Evolutionary conservation across 1,140 invertebrate genomes (phyloP), one percentile per base, ranked within the genome.

Genomic region (Drosophila orosa): DNA sequence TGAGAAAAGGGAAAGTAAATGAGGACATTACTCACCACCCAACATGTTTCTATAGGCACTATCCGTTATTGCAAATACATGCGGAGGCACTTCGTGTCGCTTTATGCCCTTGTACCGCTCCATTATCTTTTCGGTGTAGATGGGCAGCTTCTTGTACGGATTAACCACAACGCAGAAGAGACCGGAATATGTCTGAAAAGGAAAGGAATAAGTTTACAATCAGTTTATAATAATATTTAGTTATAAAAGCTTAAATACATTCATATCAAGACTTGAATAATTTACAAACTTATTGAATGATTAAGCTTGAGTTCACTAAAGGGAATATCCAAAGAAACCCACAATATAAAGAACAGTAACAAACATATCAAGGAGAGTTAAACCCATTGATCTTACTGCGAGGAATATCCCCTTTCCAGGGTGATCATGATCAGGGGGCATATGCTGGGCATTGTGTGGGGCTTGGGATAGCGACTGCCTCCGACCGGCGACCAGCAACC

Each of bases 31-130:
- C 91, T 94, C 95, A 99, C 98, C 98, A 97, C 99, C 98, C 74
- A 99, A 94, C 99, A 99, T 99, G 45, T 97, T 98, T 91, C 98
- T 95, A 93, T 99, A 99, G 40, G 99, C 98, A 59, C 96, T 98
- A 93, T 99, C 99, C 72, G 99, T 99, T 92, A 99, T 99, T 90
- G 99, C 98, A 93, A 99, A 99, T 44, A 99, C 98, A 93, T 99
- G 99, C 25, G 99, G 99, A 60, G 99, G 99, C 56, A 99, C 97
- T 94, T 99, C 98, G 94, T 99, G 98, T 82, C 98, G 93, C 93
- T 99, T 99, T 93, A 99, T 99, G 67, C 99, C 99, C 95, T 99
- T 99, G 94, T 99, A 99, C 92, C 98, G 94, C 92, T 99, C 99
- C 95, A 99, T 99, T 68, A 99, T 97, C 93, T 98, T 98, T 93